These are phyloP conservation scores for Macroglossus sobrinus DNA, from an alignment of 2,113 vertebrate genomes.

Conservation along the genomic window DNA sequence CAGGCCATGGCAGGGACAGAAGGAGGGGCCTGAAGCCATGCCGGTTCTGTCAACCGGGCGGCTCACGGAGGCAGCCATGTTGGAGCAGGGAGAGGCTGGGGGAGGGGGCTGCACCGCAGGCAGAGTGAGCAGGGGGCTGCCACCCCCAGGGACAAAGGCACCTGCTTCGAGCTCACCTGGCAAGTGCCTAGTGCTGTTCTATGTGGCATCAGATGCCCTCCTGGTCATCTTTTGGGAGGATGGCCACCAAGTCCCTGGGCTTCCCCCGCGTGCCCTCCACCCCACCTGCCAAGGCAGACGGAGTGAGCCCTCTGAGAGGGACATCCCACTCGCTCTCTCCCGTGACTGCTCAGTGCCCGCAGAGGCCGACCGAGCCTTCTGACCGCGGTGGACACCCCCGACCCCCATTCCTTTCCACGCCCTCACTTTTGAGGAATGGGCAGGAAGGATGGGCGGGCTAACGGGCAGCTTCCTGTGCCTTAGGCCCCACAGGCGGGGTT, in stretches of 20 bases:
- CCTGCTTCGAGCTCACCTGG: neutral
- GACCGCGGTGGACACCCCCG: neutral
- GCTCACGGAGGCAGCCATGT: fast-evolving
- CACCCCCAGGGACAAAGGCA: neutral
- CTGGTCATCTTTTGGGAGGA: neutral
- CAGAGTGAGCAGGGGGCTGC: neutral
- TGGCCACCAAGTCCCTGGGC: neutral
- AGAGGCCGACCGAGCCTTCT: neutral
- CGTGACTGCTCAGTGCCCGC: too few relatives aligned
- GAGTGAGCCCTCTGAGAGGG: neutral
- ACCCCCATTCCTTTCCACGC: neutral
- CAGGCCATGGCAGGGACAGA: neutral
- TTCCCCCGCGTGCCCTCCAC: neutral
- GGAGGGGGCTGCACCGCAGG: neutral
- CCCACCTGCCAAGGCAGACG: neutral
- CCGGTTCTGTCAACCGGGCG: neutral
- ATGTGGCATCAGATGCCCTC: neutral
- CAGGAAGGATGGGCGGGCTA: neutral
- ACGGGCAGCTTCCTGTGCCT: neutral
- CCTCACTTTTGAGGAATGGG: fast-evolving
- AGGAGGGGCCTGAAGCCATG: neutral
- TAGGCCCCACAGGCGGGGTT: neutral
- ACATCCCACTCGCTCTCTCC: neutral
- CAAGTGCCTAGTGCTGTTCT: neutral
- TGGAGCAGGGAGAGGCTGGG: neutral